Evolutionary conservation across 2,888 invertebrate genomes (phyloP), one percentile per base, ranked within the genome.

Genomic region (Drosophila kokeensis): DNA sequence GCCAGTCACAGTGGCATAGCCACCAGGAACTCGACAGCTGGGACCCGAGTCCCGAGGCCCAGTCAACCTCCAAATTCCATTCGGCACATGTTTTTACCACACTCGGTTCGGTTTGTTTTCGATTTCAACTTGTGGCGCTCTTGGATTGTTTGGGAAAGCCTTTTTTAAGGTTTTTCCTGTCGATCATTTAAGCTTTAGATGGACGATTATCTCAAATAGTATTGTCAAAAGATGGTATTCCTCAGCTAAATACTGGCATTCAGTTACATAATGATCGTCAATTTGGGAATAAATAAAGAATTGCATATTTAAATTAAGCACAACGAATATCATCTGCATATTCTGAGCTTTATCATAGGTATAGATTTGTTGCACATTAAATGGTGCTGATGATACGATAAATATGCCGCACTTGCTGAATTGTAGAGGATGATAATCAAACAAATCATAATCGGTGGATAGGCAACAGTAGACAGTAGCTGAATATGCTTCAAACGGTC

Each of bases 401-500:
- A 21, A 73, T 54, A 79, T 61, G 57, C 83, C 65, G 2, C 21
- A 8, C 0, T 18, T 8, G 38, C 13, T 32, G 13, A n/a, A 48
- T 7, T 52, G 77, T 69, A 83, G 84, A 42, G 81, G 52, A 74
- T n/a, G 36, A 59, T 54, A 74, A 69, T 73, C 83, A 83, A 75
- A 87, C 77, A 81, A 85, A 81, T 83, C 87, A 88, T 83, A 85
- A 86, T 83, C 89, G 89, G 74, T 81, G 69, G 70, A 85, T 72
- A 73, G 64, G 58, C 69, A 78, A 48, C 83, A 57, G 76, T 82
- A 81, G 86, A 88, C 87, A 89, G 87, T 90, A 87, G 87, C 87
- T 89, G 86, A 79, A 81, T 81, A 70, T 76, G 79, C 87, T 78
- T 87, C 83, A 88, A 88, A 90, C 82, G 83, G 87, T 83, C 88